These are phyloP conservation scores for Ochropacha duplaris DNA, from an alignment of 2,888 invertebrate species.

Conservation along the genomic window DNA sequence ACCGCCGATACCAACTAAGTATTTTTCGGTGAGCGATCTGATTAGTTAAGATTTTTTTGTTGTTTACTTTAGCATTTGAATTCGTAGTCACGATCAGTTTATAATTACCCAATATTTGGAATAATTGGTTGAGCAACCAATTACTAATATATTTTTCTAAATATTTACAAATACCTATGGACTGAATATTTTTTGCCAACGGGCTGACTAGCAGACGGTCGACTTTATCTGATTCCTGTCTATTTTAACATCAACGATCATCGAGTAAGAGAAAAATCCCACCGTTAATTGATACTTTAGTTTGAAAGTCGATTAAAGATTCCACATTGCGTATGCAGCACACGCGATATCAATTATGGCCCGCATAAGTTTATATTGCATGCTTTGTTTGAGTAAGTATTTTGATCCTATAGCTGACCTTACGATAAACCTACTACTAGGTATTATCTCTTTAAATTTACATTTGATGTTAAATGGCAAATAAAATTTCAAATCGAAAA, in stretches of 20 bases:
- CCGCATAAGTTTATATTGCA: slow-evolving; percentile 56
- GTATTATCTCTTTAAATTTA: not conserved
- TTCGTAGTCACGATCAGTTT: not conserved
- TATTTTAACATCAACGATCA: not conserved
- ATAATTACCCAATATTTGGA: not conserved
- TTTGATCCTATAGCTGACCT: slow-evolving; percentile 27
- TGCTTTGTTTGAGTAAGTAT: slow-evolving; percentile 47
- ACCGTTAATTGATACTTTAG: slow-evolving; percentile 21
- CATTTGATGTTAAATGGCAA: not conserved
- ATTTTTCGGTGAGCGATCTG: no score
- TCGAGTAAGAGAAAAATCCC: not conserved
- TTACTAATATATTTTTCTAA: no score
- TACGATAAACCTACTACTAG: slow-evolving; percentile 9
- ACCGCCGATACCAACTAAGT: no score
- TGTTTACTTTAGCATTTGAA: not conserved
- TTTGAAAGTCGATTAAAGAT: slow-evolving; percentile 43
- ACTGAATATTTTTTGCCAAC: no score
- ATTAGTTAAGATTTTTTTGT: not conserved
- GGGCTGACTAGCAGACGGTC: no score
- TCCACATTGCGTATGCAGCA: slow-evolving; percentile 46
- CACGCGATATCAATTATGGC: slow-evolving; percentile 59
- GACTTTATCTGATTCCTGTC: not conserved
- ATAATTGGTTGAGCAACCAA: no score
- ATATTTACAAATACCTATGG: no score
- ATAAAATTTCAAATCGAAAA: not conserved